These are phyloP conservation scores for Nephila pilipes DNA, from an alignment of 1,140 invertebrate species.

Conservation along the genomic window DNA sequence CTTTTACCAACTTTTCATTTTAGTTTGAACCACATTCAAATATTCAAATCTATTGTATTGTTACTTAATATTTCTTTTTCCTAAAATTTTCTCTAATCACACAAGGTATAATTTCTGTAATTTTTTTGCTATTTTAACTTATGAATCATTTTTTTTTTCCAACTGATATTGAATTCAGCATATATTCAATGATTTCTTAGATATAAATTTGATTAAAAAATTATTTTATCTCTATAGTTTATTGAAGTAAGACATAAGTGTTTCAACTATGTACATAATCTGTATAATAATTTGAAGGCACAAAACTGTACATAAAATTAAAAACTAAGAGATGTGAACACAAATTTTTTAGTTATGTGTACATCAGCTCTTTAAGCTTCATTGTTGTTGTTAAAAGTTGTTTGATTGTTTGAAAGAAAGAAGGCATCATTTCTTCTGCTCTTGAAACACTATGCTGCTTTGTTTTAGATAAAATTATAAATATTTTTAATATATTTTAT, in stretches of 20 bases:
- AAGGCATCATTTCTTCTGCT: neutral
- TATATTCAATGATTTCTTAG: neutral
- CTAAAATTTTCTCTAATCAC: too few relatives aligned
- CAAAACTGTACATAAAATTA: conserved; percentile 55
- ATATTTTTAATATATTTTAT: neutral
- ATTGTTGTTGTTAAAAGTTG: conserved; percentile 62
- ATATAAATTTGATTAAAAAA: neutral
- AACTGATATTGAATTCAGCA: neutral
- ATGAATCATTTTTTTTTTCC: neutral
- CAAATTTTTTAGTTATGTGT: conserved; percentile 56
- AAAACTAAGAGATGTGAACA: conserved; percentile 1
- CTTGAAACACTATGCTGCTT: neutral
- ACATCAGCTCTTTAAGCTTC: conserved; percentile 20
- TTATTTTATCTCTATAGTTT: conserved; percentile 11
- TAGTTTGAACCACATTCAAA: too few relatives aligned
- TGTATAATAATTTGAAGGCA: conserved; percentile 51
- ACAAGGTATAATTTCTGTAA: neutral
- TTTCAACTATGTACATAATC: conserved; percentile 35
- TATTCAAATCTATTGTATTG: too few relatives aligned
- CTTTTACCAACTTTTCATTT: too few relatives aligned
- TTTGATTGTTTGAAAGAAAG: conserved; percentile 18
- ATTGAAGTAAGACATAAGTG: neutral
- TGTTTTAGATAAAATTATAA: neutral
- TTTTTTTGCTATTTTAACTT: neutral
- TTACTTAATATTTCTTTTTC: too few relatives aligned